Evolutionary conservation across 2,113 vertebrate species (phyloP).

Genomic region (Tylochromis polylepis): DNA sequence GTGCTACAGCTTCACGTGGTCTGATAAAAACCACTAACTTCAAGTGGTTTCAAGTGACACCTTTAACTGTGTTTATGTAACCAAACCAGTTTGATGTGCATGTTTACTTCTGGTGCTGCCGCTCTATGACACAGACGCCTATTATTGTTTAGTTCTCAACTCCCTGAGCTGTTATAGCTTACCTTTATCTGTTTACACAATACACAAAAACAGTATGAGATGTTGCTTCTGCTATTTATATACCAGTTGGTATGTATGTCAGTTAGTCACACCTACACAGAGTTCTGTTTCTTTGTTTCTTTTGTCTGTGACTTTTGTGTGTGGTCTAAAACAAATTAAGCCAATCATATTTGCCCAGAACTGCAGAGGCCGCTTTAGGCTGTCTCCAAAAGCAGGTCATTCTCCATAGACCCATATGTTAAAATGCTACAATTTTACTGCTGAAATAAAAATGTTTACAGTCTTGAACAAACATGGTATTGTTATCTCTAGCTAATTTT

Average conservation of each 20-base stretch:
- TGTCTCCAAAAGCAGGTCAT: background rate
- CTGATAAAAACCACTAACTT: background rate
- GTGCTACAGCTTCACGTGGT: background rate
- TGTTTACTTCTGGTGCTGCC: rapidly evolving
- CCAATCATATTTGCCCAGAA: background rate
- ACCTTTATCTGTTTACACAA: background rate
- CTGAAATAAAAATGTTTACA: background rate
- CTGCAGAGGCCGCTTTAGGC: background rate
- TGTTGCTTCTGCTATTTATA: background rate
- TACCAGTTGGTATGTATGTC: background rate
- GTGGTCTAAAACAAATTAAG: background rate
- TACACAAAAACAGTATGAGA: background rate
- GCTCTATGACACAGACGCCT: background rate
- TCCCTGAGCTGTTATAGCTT: background rate
- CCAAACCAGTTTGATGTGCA: background rate
- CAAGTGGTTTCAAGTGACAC: background rate
- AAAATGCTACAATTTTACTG: background rate
- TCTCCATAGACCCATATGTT: background rate
- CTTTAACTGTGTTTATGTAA: background rate
- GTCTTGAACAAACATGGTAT: background rate
- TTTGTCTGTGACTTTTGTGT: background rate
- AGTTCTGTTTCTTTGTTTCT: background rate
- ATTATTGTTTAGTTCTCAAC: background rate
- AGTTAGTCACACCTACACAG: background rate
- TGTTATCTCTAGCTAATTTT: background rate